Evolutionary conservation across 2,888 invertebrate genomes (phyloP), one percentile per base, ranked within the genome.

Genomic region (Hypolimnas misippus): DNA sequence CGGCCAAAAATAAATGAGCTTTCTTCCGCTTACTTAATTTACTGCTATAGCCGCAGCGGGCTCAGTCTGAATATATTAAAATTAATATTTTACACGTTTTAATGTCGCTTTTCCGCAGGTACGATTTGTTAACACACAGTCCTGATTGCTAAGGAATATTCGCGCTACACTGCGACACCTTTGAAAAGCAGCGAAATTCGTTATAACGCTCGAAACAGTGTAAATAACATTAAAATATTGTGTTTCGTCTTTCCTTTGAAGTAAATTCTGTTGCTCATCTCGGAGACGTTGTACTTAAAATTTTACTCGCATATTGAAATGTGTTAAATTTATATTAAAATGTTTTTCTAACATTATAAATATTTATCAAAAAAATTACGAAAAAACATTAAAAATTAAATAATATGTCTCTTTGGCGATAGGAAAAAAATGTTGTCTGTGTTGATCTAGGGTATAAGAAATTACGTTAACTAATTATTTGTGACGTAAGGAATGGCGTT

Each of bases 21-120:
- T 89, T 89, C 90, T 91, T 91, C 91, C 89, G 90, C 87, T 87
- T 87, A 87, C 87, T 90, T 89, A 90, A 91, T 89, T 89, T 87
- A 88, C 85, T 83, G 84, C 83, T 79, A 76, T 81, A 81, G 81
- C 81, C 81, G 77, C 76, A 79, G 75, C 82, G 80, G 80, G 84
- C 81, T 84, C 82, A 79, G 79, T 79, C 79, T 79, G 85, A 85
- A 88, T 88, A 85, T 84, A 89, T 90, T 89, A 87, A 88, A 86
- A 87, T 87, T 88, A 86, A 88, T 88, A 89, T 86, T 79, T 80
- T 83, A 83, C 83, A 83, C 81, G 80, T 78, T 83, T 82, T 49
- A 81, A 81, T 84, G 81, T 81, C 81, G 75, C 72, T 74, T 49
- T 76, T 79, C 78, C 80, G 75, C 75, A 70, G 68, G 73, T 74